Base-by-base conservation (phyloP, 2,888 invertebrate genomes). In the Gymnosoma rotundatum region DNA sequence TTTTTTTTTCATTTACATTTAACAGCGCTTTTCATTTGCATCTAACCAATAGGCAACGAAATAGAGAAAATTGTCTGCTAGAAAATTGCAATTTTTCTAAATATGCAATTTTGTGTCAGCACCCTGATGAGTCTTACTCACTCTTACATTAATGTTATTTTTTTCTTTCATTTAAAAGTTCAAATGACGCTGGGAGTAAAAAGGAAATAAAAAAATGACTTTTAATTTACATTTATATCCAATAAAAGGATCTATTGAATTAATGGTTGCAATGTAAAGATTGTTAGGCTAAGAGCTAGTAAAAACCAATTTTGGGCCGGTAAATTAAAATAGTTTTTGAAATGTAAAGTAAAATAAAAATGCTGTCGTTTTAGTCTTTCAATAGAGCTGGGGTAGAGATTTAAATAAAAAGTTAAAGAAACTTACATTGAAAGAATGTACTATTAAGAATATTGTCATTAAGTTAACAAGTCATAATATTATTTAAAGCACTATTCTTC, bases 61-160 rank as follows among this genome's bases (percentile, higher is more conserved):
- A 78, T 66, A 81, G 73, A 81, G 84, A 84, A 84, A 81, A 84
- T 84, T 84, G 81, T 84, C 84, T 84, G 78, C 84, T 72, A 81
- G 84, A 84, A 84, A 84, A 81, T 78, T 84, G 81, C 84, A 84
- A 70, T 81, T 80, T 83, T 58, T 73, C 58, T 67, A 63, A 73
- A 70, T 38, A 83, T 84, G 73, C 80, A 81, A 50, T 83, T 75
- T 56, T 69, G 6, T 21, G 74, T 32, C 48, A 61, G 56, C 73
- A 45, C 50, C 18, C 54, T 69, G 69, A 70, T 81, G 81, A 74
- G 63, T 84, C 81, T 81, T 81, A 64, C 81, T 84, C 84, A 81
- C 84, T 84, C 84, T 84, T 78, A 64, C 84, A 78, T 74, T 70
- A 74, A 78, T 32, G 45, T 16, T 67, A 60, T 50, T 50, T 42